A percentile compares a stretch with the other conserved stretches of the same genome.
Conservation (phyloP, 2,113 vertebrate species). For the Pseudopodoces humilis region DNA sequence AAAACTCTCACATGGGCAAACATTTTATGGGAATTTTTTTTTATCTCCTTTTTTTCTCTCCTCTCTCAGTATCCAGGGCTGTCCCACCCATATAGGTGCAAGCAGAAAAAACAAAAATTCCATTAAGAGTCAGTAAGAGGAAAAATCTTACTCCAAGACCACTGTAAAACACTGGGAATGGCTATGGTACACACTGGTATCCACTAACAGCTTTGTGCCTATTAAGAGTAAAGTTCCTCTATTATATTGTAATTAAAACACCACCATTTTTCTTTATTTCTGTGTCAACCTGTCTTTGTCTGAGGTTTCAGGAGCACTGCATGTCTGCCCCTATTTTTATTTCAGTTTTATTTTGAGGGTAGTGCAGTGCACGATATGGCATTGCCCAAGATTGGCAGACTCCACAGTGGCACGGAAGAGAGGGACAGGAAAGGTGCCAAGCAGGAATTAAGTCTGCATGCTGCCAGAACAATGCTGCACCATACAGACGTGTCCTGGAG, state of each 20-base stretch:
- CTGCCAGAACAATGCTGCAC: conserved; percentile 19
- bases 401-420: not conserved
- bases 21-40: not conserved
- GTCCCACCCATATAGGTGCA: not conserved
- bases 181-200: not conserved
- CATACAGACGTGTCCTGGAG: conserved; percentile 29
- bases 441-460: conserved; percentile 47
- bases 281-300: not conserved
- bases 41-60: not conserved
- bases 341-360: not conserved
- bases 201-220: not conserved
- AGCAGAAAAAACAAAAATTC: not conserved
- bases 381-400: not conserved
- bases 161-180: not conserved
- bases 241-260: not conserved
- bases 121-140: not conserved
- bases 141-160: not conserved
- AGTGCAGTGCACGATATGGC: not conserved
- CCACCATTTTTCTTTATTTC: not conserved
- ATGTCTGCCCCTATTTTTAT: not conserved
- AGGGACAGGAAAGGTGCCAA: conserved; percentile 53
- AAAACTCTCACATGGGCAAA: not conserved
- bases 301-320: not conserved
- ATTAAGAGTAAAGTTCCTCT: not conserved
- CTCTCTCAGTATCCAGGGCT: not conserved